Conservation (phyloP, 2,113 vertebrate species). For the Arvicanthis niloticus region DNA sequence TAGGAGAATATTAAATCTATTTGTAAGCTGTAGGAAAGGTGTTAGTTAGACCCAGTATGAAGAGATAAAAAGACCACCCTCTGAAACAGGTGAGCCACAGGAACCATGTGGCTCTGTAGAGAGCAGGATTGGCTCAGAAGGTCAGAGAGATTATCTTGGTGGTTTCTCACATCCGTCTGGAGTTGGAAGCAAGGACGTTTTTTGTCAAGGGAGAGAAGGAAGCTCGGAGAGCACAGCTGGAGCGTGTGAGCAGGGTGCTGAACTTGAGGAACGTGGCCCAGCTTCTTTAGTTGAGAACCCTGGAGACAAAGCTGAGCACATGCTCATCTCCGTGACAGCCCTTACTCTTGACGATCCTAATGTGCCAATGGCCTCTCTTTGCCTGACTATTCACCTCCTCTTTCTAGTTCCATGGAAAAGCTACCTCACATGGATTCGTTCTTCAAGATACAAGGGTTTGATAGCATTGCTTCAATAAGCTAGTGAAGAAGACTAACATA, state of each 20-base stretch:
- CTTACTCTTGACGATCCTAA: not conserved
- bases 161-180: constrained; percentile 5
- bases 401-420: constrained; percentile 3
- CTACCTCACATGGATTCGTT: not conserved
- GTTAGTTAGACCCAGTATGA: not conserved
- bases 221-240: not conserved
- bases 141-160: not conserved
- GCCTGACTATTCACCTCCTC: not conserved
- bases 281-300: constrained; percentile 37
- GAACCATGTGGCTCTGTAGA: not conserved
- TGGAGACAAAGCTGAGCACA: not conserved
- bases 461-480: constrained; percentile 4
- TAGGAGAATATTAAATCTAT: not conserved
- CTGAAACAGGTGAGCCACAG: not conserved
- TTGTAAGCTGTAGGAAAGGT: constrained; percentile 34
- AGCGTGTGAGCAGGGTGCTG: not conserved
- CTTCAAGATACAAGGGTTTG: constrained; percentile 40
- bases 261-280: not conserved
- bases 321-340: not conserved
- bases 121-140: not conserved
- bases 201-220: not conserved
- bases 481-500: constrained; percentile 37
- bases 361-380: constrained; percentile 21
- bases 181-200: not conserved
- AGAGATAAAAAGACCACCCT: not conserved